phyloP scores from a whole-genome alignment of 2,797 vertebrate genomes.

The Luscinia megarhynchos region DNA sequence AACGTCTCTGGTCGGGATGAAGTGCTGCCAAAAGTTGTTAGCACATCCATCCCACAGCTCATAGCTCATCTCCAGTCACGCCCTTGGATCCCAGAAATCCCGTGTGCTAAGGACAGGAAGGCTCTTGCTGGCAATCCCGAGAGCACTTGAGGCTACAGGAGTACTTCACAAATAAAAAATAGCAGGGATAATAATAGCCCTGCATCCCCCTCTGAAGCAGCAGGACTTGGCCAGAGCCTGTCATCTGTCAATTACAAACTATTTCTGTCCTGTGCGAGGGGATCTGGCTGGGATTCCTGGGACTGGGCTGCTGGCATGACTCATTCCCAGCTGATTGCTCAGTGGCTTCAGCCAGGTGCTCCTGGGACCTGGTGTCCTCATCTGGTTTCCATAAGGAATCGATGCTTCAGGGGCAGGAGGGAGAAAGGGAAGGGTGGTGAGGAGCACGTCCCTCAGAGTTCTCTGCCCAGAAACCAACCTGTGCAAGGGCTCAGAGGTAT shows the following conservation, averaged over 20 bases:
- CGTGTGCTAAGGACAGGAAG: not conserved
- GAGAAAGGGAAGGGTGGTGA: not conserved
- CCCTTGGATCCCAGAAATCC: slow-evolving; percentile 41
- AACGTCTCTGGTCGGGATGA: fast-evolving
- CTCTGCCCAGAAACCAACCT: not conserved
- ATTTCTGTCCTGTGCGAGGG: slow-evolving; percentile 18
- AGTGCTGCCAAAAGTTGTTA: not conserved
- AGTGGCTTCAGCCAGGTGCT: slow-evolving; percentile 47
- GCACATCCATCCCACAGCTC: not conserved
- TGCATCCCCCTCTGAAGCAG: not conserved
- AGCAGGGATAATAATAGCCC: slow-evolving; percentile 16
- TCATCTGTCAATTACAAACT: not conserved
- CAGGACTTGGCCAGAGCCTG: slow-evolving; percentile 6
- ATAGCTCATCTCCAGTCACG: slow-evolving; percentile 9
- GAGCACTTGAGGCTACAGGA: not conserved
- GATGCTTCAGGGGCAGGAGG: not conserved
- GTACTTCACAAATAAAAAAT: not conserved
- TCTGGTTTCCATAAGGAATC: not conserved
- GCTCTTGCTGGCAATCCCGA: not conserved
- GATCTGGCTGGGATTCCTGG: slow-evolving; percentile 19
- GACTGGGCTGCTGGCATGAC: not conserved
- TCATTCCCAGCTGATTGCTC: slow-evolving; percentile 52
- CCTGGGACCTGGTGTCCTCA: slow-evolving; percentile 10
- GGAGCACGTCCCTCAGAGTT: not conserved
- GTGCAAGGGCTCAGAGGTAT: not conserved